Evolutionary conservation across 2,113 vertebrate genomes (phyloP), one percentile per base, ranked within the genome.

Genomic region (Coregonus clupeaformis): DNA sequence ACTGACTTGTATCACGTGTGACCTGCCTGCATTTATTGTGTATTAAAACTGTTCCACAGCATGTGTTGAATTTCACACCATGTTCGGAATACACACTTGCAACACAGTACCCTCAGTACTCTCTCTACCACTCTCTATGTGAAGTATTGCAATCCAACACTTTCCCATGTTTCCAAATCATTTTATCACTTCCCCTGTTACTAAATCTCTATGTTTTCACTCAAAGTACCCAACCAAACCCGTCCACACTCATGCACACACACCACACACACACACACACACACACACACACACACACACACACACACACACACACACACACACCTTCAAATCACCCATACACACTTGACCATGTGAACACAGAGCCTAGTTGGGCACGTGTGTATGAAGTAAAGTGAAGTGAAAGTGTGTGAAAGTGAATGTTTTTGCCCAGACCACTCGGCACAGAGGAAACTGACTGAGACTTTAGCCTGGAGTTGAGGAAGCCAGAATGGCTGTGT

Each of bases 361-460:
- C 36, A 42, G 36, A 11, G 36, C 9, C 36, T 67, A 27, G 52
- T 71, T 81, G 73, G 74, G 73, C 78, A 76, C 80, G n/a, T 68
- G 49, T 42, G 7, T 42, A 42, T 42, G 36, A 42, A 42, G 36
- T 42, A 42, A 71, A 85, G 68, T n/a, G 90, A 94, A 90, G 89
- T 91, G 91, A 92, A 93, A 92, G 89, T 90, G 83, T 86, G 88
- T 89, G 89, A 93, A 93, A 92, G 92, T 92, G 90, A 93, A 90
- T 86, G 80, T 86, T 88, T 42, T 82, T 83, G 69, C 73, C 71
- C 60, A 30, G 45, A 86, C 81, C 82, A 67, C 86, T 82, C 86
- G 75, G 81, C 78, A 73, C 55, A 78, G 79, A 86, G 89, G 91
- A 92, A 92, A 82, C 84, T 64, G 66, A 79, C 60, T 78, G 79